phyloP scores from a whole-genome alignment of 2,888 invertebrate genomes.

The Dascillus cervinus region DNA sequence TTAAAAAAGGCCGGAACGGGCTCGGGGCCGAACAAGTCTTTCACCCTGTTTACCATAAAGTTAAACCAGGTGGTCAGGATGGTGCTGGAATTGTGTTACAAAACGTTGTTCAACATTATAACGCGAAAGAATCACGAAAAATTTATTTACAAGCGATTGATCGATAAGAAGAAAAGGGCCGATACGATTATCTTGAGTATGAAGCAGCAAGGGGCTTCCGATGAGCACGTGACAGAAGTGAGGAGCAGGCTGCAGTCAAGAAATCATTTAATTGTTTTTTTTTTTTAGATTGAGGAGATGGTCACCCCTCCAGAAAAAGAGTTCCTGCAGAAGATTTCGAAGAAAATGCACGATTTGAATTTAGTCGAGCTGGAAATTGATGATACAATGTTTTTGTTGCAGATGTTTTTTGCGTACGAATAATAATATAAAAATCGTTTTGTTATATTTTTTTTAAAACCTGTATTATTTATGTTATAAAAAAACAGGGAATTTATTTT shows the following conservation, averaged over 20 bases:
- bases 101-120: slow-evolving; percentile 62
- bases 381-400: slow-evolving; percentile 72
- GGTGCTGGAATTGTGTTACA: slow-evolving; percentile 62
- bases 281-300: slow-evolving; percentile 69
- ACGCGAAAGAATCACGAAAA: slow-evolving; percentile 58
- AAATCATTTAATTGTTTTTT: slow-evolving; percentile 10
- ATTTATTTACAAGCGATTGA: slow-evolving; percentile 64
- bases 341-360: slow-evolving; percentile 67
- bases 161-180: slow-evolving; percentile 80
- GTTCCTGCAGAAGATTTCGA: slow-evolving; percentile 66
- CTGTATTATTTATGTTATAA: too few species aligned
- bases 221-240: slow-evolving; percentile 74
- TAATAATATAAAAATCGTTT: too few species aligned
- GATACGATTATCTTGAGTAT: slow-evolving; percentile 75
- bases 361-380: slow-evolving; percentile 74
- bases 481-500: too few species aligned
- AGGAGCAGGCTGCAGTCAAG: slow-evolving; percentile 21
- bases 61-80: slow-evolving; percentile 60
- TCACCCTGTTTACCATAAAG: slow-evolving; percentile 69
- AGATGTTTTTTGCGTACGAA: slow-evolving; percentile 62
- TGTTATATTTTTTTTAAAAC: too few species aligned
- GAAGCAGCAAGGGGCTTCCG: slow-evolving; percentile 67
- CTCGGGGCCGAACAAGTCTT: slow-evolving; percentile 71
- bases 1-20: slow-evolving; percentile 48
- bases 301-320: slow-evolving; percentile 78